Percentiles rank a stretch among this genome's conserved stretches.
phyloP scores from a whole-genome alignment of 2,113 vertebrate genomes.

The Tupaia tana region DNA sequence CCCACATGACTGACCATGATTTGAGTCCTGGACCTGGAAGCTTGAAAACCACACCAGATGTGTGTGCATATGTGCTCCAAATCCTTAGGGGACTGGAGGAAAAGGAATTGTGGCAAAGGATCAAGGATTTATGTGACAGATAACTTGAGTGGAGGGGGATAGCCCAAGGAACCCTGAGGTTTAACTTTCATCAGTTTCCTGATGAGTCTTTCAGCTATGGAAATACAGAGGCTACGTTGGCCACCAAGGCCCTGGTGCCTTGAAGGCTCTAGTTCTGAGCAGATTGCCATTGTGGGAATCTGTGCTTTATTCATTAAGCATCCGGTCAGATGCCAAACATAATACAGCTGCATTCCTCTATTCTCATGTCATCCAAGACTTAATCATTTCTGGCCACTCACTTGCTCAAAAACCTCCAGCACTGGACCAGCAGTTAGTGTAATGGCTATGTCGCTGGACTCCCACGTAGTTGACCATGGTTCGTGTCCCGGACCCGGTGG shows the following conservation, averaged over 20 bases:
- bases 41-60: too few relatives aligned
- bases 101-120: too few relatives aligned
- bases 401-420: neutral
- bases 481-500: too few relatives aligned
- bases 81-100: too few relatives aligned
- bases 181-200: neutral
- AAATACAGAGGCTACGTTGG: neutral
- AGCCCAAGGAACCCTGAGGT: neutral
- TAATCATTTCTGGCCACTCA: neutral
- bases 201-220: neutral
- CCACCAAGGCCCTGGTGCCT: neutral
- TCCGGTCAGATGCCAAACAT: accelerated
- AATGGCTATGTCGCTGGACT: too few relatives aligned
- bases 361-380: neutral
- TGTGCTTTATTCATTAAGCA: neutral
- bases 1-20: too few relatives aligned
- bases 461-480: too few relatives aligned
- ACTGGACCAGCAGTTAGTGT: too few relatives aligned
- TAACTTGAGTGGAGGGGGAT: too few relatives aligned
- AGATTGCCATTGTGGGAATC: neutral
- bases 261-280: neutral
- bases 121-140: neutral
- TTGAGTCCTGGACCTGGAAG: too few relatives aligned
- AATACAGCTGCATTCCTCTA: accelerated
- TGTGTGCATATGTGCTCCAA: too few relatives aligned